Evolutionary conservation across 1,140 invertebrate species (phyloP).

Genomic region (Arion vulgaris): DNA sequence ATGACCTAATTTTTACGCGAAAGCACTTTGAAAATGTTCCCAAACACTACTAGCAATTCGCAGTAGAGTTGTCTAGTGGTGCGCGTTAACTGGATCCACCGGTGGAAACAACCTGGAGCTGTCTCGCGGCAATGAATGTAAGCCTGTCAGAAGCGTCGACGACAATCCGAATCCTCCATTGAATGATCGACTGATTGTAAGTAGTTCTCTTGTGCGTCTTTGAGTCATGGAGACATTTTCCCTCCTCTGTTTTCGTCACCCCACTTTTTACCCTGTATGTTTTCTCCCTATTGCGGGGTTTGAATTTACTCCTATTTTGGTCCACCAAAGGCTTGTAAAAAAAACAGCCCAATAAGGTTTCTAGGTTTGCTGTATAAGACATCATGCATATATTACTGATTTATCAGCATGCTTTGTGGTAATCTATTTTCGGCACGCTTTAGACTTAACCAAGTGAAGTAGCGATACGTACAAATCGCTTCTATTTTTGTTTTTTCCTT

Average conservation of each 20-base stretch:
- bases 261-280: neutral
- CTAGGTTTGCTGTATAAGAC: neutral
- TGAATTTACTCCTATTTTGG: neutral
- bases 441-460: neutral
- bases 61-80: neutral
- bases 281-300: no score
- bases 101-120: neutral
- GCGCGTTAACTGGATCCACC: neutral
- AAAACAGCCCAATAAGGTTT: neutral
- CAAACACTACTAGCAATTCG: neutral
- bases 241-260: neutral
- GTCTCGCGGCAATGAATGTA: neutral
- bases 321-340: neutral
- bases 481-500: neutral
- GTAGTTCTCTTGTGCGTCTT: neutral
- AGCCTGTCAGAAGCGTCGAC: neutral
- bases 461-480: neutral
- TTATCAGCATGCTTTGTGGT: neutral
- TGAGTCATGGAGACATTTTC: neutral
- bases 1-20: no score
- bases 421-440: neutral
- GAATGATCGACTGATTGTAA: neutral
- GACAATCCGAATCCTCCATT: constrained; percentile 6
- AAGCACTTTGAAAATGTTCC: no score
- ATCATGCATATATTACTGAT: neutral